Base-by-base conservation (phyloP, 2,113 vertebrate species). In the Hydropotes inermis region DNA sequence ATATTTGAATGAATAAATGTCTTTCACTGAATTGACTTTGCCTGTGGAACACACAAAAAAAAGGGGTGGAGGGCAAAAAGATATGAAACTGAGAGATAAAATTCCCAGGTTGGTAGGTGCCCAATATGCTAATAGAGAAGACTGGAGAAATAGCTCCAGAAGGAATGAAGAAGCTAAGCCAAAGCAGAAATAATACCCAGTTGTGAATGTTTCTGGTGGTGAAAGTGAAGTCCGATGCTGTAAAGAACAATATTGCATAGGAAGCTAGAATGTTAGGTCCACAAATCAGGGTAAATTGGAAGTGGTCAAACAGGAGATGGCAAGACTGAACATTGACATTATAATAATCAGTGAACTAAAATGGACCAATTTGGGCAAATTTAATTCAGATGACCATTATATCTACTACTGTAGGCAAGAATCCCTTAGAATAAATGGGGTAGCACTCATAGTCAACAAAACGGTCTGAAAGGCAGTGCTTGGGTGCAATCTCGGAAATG, bases 401-500 rank as follows among this genome's bases (percentile, higher is more conserved):
- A 23, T 23, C 9, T 70, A 70, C 67, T 70, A 70, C 19, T 70
- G 1, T 12, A 19, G 67, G n/a, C n/a, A 70, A 70, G n/a, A 70
- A 39, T 70, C 19, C 67, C 19, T 70, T 70, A 70, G n/a, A 39
- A 70, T 19, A 70, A 70, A 39, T 70, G 19, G 67, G 19, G 17
- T 70, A 70, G 4, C n/a, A 39, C 33, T 67, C 19, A 70, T 23
- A 70, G 19, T 12, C n/a, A 39, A 70, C 67, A 70, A 23, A 70
- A 70, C 0, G 10, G 9, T 70, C n/a, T 70, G 19, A 70, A 36
- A 36, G 19, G 67, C 67, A 70, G 67, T 70, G n/a, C 19, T 39
- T 70, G 19, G 19, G n/a, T 36, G n/a, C 67, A 10, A 10, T 39
- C 67, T 70, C 0, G 0, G 23, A 70, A 39, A 36, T 1, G 2